Percentiles rank a stretch among this genome's conserved stretches.
phyloP scores from a whole-genome alignment of 2,113 vertebrate genomes.

The Mesoclemmys tuberculata region DNA sequence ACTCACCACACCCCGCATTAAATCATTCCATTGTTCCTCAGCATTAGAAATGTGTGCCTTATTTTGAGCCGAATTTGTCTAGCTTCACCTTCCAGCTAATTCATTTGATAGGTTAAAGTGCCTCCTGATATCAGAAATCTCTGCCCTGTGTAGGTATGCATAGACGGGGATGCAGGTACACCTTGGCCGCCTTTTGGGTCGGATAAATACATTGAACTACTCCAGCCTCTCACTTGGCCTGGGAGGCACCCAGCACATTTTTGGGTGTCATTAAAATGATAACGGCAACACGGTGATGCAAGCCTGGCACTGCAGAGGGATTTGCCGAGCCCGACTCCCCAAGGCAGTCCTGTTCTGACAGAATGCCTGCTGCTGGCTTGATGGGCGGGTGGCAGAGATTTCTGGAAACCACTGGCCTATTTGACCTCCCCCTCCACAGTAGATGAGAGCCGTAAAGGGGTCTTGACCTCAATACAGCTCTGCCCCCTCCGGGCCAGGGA shows the following conservation, averaged over 20 bases:
- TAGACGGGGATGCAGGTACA: neutral
- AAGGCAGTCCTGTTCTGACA: neutral
- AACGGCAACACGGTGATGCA: no score
- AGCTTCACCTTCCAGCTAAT: neutral
- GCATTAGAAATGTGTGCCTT: neutral
- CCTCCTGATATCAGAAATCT: neutral
- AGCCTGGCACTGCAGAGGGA: no score
- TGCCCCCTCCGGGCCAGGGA: neutral
- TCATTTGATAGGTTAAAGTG: neutral
- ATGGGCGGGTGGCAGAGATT: neutral
- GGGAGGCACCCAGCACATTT: no score
- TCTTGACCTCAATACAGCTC: neutral
- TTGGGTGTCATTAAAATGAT: no score
- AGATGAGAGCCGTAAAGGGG: neutral
- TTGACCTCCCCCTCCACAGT: no score
- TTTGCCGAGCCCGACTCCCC: neutral
- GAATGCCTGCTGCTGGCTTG: neutral
- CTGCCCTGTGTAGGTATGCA: neutral
- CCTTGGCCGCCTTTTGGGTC: neutral
- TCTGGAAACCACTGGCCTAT: neutral
- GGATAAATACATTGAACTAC: neutral
- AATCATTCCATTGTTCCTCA: neutral
- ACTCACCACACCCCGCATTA: neutral
- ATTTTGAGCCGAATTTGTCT: neutral
- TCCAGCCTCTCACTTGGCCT: no score